Evolutionary conservation across 2,888 invertebrate species (phyloP).

Genomic region (Tetanocera ferruginea): DNA sequence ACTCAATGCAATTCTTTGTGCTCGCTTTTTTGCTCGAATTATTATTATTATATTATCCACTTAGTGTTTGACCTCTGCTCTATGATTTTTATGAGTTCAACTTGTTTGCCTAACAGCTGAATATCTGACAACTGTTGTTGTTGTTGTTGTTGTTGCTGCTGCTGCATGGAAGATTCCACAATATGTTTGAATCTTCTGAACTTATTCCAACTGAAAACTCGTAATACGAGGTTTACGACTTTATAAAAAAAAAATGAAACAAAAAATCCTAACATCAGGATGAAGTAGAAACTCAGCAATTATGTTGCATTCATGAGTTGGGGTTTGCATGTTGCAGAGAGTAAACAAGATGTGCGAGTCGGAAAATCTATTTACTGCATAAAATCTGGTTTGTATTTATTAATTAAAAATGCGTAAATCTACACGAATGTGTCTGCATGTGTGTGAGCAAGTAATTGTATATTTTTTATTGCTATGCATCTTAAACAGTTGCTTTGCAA

Average conservation of each 20-base stretch:
- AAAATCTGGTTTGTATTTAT: slow-evolving; percentile 3
- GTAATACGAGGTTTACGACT: too few species aligned
- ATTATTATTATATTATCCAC: slow-evolving; percentile 15
- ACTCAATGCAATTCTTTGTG: too few species aligned
- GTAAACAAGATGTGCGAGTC: too few species aligned
- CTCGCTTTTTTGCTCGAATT: neutral
- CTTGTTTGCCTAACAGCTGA: neutral
- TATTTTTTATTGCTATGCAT: neutral
- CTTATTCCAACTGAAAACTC: too few species aligned
- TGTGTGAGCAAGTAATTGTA: neutral
- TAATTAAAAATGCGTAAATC: neutral
- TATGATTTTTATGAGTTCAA: slow-evolving; percentile 32
- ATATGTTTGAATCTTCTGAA: too few species aligned
- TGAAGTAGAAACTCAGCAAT: neutral
- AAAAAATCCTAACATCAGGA: too few species aligned
- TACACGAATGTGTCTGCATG: neutral
- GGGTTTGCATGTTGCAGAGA: neutral
- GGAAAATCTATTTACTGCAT: neutral
- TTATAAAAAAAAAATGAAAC: too few species aligned
- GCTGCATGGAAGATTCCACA: too few species aligned
- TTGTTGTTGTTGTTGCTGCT: too few species aligned
- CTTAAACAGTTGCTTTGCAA: too few species aligned
- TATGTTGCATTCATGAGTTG: neutral
- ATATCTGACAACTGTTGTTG: neutral
- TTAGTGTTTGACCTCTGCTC: slow-evolving; percentile 20